A percentile compares a stretch with the other conserved stretches of the same genome.
phyloP scores from a whole-genome alignment of 2,797 vertebrate genomes.

The Acanthis flammea region DNA sequence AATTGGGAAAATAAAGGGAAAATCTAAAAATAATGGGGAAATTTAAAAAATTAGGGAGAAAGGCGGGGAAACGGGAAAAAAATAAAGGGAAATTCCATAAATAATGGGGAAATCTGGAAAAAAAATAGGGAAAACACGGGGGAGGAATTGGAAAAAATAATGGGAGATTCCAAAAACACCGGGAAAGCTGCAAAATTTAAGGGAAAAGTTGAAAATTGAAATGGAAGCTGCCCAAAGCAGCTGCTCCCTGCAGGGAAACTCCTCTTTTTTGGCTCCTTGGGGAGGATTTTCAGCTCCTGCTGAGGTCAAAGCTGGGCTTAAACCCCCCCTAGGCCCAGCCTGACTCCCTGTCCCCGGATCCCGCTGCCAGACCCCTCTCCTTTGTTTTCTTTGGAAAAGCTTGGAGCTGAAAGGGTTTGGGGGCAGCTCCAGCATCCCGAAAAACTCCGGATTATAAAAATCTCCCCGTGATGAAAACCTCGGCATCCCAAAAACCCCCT shows the following conservation, averaged over 20 bases:
- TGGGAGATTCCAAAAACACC: not conserved
- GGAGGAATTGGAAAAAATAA: rapidly evolving
- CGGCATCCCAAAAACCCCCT: not conserved
- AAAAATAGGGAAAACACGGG: rapidly evolving
- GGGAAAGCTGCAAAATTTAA: not conserved
- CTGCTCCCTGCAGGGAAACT: too few relatives aligned
- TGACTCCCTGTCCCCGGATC: not conserved
- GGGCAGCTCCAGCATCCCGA: rapidly evolving
- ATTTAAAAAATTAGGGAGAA: not conserved
- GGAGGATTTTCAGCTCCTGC: not conserved
- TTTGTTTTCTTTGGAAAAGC: not conserved
- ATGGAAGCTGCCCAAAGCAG: not conserved
- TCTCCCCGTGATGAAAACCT: rapidly evolving
- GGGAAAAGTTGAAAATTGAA: not conserved
- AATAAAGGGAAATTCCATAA: not conserved
- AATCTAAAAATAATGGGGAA: not conserved
- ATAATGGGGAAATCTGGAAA: not conserved
- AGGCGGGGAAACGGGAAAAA: not conserved
- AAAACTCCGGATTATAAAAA: rapidly evolving
- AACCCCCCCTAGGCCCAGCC: not conserved
- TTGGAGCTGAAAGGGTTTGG: too few relatives aligned
- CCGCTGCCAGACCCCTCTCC: not conserved
- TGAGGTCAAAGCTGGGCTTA: not conserved
- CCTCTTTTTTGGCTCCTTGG: not conserved
- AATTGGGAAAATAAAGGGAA: not conserved